Conservation (phyloP, 2,888 invertebrate genomes). For the Tinea semifulvella region DNA sequence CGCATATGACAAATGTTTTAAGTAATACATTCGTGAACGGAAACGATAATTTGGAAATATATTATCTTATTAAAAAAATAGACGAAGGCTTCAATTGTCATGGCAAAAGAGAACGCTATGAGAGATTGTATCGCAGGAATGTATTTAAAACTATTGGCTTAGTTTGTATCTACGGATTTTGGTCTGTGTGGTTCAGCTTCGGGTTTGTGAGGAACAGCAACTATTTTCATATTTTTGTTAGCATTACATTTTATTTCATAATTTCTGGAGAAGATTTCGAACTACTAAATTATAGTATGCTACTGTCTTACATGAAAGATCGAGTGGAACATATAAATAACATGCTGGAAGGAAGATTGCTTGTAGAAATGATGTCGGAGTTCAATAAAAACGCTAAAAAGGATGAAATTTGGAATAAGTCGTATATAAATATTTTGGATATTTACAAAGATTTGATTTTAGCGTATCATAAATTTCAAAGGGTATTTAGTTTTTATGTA, state of each 20-base stretch:
- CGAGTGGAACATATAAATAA: slow-evolving; percentile 7
- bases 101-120: background rate
- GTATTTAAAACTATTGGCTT: background rate
- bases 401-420: background rate
- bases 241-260: background rate
- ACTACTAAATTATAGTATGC: background rate
- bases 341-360: background rate
- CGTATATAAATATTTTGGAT: background rate
- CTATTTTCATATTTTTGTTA: background rate
- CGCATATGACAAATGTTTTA: background rate
- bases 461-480: slow-evolving; percentile 4
- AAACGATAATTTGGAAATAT: background rate
- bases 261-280: background rate
- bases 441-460: background rate
- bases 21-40: background rate
- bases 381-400: background rate
- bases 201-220: background rate
- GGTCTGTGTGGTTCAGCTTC: background rate
- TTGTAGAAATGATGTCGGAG: background rate
- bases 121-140: background rate
- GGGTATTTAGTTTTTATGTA: slow-evolving; percentile 2
- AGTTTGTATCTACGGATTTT: background rate
- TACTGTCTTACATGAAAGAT: background rate
- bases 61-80: background rate
- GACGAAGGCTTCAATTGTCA: background rate